Base-by-base conservation (phyloP, 2,113 vertebrate genomes). In the Pandion haliaetus region DNA sequence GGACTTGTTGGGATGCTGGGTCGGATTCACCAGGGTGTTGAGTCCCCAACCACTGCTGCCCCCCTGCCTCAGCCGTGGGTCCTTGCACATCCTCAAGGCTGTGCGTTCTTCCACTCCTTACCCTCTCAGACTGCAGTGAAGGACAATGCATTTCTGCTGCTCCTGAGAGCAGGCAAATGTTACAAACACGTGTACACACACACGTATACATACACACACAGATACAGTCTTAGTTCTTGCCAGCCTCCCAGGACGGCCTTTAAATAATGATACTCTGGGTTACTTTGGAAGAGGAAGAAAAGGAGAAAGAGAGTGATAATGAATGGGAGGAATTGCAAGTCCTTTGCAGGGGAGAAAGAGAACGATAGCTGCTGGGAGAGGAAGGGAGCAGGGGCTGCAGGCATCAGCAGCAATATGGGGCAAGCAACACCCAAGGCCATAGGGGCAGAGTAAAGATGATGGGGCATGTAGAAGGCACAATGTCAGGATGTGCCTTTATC, bases 21-120 rank as follows among this genome's bases (percentile, higher is more conserved):
- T 4, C 6, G 4, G 36, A n/a, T 62, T 77, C 34, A 57, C 16
- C 2, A 2, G 14, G 23, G 26, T 2, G 14, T 87, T 82, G 47
- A 12, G 10, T 20, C 25, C 47, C 32, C 2, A 3, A 13, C 10
- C 4, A 8, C 36, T 49, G 34, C 66, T 65, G 12, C 21, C 85
- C 5, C 34, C 11, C 40, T 50, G 49, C n/a, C 36, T 61, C 14
- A 23, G 58, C 19, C 4, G 0, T 21, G 49, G 32, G 47, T 67
- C 9, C 20, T 12, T 59, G 29, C 52, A 15, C 0, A 1, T 24
- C n/a, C 42, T 38, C 31, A 24, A 1, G 58, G 11, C 8, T 25
- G 23, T 36, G 40, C 0, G 5, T 24, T 44, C 25, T 79, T 82
- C 49, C 7, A 8, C 32, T 80, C 38, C 24, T 42, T 36, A 23